Conservation (phyloP, 2,113 vertebrate species). For the Brienomyrus longianalis region DNA sequence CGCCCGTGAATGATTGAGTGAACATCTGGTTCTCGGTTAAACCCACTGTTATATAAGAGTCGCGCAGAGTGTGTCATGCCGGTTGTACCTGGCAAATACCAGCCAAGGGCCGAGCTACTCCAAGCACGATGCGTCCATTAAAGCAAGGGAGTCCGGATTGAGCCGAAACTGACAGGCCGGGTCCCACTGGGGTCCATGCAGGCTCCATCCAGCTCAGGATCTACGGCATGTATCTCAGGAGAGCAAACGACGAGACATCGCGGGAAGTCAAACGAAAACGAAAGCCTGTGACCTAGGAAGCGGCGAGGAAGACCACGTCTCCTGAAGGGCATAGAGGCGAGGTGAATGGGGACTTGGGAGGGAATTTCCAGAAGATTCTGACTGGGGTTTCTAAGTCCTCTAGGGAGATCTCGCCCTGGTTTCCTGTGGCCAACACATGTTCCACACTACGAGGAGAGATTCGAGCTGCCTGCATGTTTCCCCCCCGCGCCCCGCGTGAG, state of each 20-base stretch:
- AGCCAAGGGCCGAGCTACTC: not conserved
- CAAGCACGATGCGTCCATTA: not conserved
- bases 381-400: not conserved
- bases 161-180: not conserved
- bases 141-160: not conserved
- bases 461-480: not conserved
- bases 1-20: not conserved
- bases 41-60: not conserved
- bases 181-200: not conserved
- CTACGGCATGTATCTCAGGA: not conserved
- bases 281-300: not conserved
- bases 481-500: not conserved
- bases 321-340: not conserved
- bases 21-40: not conserved
- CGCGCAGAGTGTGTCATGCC: not conserved
- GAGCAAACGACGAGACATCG: not conserved
- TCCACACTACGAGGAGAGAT: not conserved
- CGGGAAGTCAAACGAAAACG: not conserved
- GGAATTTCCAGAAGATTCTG: not conserved
- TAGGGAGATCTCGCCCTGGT: slow-evolving; percentile 26
- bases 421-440: not conserved
- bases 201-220: not conserved
- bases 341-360: not conserved
- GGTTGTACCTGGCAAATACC: not conserved
- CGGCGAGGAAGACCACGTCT: not conserved